A percentile compares a stretch with the other conserved stretches of the same genome.
phyloP scores from a whole-genome alignment of 1,140 invertebrate genomes.

The Trichonephila inaurata region DNA sequence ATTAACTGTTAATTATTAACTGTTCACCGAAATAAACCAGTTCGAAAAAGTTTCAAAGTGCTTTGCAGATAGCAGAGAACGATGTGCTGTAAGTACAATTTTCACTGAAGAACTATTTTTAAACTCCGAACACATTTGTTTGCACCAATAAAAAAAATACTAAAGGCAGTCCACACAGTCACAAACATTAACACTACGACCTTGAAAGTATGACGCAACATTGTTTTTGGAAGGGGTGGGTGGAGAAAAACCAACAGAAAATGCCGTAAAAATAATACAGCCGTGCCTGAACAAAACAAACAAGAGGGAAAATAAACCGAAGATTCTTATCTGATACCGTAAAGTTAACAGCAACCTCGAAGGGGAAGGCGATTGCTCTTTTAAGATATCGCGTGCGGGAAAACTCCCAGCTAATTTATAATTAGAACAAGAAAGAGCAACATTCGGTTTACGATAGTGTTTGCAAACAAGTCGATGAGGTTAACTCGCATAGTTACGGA shows the following conservation, averaged over 20 bases:
- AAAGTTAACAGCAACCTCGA: constrained; percentile 26
- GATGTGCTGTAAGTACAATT: no score
- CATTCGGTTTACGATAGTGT: constrained; percentile 18
- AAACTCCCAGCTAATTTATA: background rate
- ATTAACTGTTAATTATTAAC: no score
- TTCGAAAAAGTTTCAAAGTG: no score
- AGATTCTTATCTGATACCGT: constrained; percentile 3
- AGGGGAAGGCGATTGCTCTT: background rate
- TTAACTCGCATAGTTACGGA: background rate
- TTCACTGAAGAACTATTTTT: no score
- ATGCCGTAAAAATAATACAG: background rate
- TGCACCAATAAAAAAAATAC: no score
- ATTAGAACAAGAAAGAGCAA: constrained; percentile 14
- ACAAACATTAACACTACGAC: background rate
- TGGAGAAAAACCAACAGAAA: background rate
- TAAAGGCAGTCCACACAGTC: no score
- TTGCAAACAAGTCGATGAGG: constrained; percentile 39
- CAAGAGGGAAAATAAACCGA: background rate
- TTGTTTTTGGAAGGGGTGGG: no score
- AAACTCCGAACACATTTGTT: no score
- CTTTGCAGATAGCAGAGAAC: no score
- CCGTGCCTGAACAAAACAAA: constrained; percentile 3
- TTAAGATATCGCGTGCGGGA: constrained; percentile 9
- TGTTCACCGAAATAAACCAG: no score
- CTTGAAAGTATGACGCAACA: background rate